Base-by-base conservation (phyloP, 2,797 vertebrate genomes). In the Anguilla anguilla region DNA sequence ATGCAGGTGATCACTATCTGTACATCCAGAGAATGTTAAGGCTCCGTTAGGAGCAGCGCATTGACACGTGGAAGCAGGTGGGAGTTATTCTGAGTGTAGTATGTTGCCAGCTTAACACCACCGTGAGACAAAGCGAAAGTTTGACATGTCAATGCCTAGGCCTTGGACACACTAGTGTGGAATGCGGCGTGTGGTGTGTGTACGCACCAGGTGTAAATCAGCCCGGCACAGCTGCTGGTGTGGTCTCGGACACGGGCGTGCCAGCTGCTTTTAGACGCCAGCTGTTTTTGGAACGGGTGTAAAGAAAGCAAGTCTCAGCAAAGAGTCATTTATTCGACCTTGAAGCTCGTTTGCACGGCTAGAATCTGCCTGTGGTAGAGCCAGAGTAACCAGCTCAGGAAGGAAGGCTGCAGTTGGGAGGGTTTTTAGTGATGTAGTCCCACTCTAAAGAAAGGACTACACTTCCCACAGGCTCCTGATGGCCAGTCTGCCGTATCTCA, bases 11-110 rank as follows among this genome's bases (percentile, higher is more conserved):
- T 74, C 9, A 2, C 31, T 72, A 0, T 74, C 28, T 7, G 13
- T 31, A 74, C 11, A 17, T 74, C 31, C 31, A 74, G 69, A 5
- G 35, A 39, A 74, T 6, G 3, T 9, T 9, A 22, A n/a, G 43
- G 74, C 11, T 79, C 17, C 2, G 13, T 6, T 19, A 9, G 72
- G 43, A 31, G 67, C 51, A 83, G 61, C 96, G 57, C 96, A 96
- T 89, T 95, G 96, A 96, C 96, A 79, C 86, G 95, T 91, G 25
- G 17, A 31, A 46, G 72, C 61, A 19, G 28, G 51, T 83, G 46
- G 39, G 19, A 25, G 43, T 19, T 57, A n/a, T 46, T 22, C 22
- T 77, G 49, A 86, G 28, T 15, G 10, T 31, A 2, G 7, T 4
- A 2, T 22, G 28, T 64, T 57, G 2, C 84, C 35, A 10, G 31